Evolutionary conservation across 1,140 invertebrate genomes (phyloP).

Genomic region (Andricus grossulariae): DNA sequence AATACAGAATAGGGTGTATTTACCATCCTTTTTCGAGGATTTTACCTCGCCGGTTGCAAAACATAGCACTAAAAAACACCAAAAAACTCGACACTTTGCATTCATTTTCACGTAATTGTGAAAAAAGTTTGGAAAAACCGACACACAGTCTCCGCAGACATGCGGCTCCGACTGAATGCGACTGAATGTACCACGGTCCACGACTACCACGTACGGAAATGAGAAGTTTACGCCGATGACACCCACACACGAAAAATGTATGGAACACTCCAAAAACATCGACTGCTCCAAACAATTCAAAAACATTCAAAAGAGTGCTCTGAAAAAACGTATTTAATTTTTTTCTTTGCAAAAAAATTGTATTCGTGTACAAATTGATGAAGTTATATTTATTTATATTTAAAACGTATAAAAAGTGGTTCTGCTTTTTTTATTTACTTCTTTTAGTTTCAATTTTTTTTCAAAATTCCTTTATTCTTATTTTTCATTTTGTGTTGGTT

Average conservation of each 20-base stretch:
- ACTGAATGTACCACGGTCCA: too few relatives aligned
- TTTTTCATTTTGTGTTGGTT: too few relatives aligned
- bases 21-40: neutral
- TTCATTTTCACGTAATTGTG: neutral
- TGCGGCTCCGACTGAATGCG: neutral
- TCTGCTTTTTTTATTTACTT: too few relatives aligned
- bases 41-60: neutral
- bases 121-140: neutral
- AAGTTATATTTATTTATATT: neutral
- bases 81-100: neutral
- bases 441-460: too few relatives aligned
- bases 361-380: neutral
- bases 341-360: neutral
- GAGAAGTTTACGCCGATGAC: slow-evolving; percentile 13
- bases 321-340: neutral
- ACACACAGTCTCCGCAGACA: neutral
- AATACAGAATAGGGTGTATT: neutral
- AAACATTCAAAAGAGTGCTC: neutral
- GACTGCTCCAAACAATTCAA: neutral
- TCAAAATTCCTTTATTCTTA: too few relatives aligned
- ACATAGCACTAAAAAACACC: neutral
- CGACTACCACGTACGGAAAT: slow-evolving; percentile 1
- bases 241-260: neutral
- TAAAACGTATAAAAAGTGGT: too few relatives aligned
- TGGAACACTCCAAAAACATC: neutral